These are phyloP conservation scores for Tarsius wallacei DNA, from an alignment of 2,797 vertebrate species.

Conservation along the genomic window DNA sequence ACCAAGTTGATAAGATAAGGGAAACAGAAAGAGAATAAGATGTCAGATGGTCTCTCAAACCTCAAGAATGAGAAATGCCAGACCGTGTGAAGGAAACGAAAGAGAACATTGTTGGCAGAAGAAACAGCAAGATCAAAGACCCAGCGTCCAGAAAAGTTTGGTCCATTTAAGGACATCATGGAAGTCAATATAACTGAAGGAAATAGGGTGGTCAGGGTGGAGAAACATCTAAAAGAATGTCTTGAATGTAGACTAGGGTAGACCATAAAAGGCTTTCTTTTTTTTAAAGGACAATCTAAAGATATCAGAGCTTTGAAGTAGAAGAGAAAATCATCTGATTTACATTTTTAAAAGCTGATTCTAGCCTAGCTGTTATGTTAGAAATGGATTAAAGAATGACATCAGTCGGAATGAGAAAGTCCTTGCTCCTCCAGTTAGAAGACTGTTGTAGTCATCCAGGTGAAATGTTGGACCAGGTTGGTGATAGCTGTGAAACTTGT, in stretches of 20 bases:
- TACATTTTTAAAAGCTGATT: background rate
- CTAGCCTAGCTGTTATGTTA: background rate
- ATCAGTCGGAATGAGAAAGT: background rate
- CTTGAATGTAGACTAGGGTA: background rate
- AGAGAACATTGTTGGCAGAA: background rate
- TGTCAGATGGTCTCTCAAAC: background rate
- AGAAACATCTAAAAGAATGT: background rate
- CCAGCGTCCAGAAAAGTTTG: background rate
- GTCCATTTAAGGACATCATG: background rate
- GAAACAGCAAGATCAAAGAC: background rate
- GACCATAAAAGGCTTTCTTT: background rate
- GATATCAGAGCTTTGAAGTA: background rate
- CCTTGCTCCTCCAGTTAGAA: background rate
- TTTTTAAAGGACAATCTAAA: background rate
- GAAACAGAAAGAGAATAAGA: background rate
- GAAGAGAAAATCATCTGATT: background rate
- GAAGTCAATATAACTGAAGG: background rate
- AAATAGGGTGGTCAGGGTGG: background rate
- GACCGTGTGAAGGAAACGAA: background rate
- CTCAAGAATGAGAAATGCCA: background rate
- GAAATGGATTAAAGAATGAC: background rate
- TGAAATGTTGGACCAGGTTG: background rate
- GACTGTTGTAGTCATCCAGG: background rate
- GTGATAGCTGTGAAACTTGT: background rate
- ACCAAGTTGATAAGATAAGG: background rate